phyloP scores from a whole-genome alignment of 2,888 invertebrate species.

The Pristionchus japonicus region DNA sequence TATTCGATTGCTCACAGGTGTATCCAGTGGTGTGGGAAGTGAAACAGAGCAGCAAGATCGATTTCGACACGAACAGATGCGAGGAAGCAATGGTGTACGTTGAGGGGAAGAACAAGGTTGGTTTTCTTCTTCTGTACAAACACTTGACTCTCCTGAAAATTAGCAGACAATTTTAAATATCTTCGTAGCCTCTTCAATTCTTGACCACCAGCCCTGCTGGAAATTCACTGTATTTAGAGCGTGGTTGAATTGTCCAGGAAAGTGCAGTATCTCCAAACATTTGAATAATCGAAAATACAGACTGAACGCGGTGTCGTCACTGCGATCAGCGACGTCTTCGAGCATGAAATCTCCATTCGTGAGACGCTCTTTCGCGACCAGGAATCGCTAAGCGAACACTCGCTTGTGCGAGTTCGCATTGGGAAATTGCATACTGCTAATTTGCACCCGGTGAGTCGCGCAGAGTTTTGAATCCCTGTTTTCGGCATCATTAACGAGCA shows the following conservation, averaged over 20 bases:
- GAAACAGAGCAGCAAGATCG: not conserved
- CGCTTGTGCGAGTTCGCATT: not conserved
- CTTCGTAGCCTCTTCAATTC: too few species aligned
- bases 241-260: too few species aligned
- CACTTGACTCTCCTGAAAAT: not conserved
- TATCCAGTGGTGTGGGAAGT: not conserved
- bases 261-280: too few species aligned
- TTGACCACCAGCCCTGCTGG: too few species aligned
- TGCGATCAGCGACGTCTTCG: not conserved
- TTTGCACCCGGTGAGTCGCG: not conserved
- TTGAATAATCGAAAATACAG: too few species aligned
- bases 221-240: too few species aligned
- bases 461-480: too few species aligned
- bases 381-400: not conserved
- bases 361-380: not conserved
- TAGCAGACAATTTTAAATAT: not conserved
- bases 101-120: not conserved
- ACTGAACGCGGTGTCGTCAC: not conserved
- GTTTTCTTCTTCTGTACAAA: not conserved
- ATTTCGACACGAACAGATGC: not conserved
- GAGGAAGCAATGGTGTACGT: not conserved
- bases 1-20: not conserved
- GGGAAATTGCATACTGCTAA: not conserved
- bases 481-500: too few species aligned
- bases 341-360: not conserved